Conservation (phyloP, 2,797 vertebrate species). For the Muscicapa striata region DNA sequence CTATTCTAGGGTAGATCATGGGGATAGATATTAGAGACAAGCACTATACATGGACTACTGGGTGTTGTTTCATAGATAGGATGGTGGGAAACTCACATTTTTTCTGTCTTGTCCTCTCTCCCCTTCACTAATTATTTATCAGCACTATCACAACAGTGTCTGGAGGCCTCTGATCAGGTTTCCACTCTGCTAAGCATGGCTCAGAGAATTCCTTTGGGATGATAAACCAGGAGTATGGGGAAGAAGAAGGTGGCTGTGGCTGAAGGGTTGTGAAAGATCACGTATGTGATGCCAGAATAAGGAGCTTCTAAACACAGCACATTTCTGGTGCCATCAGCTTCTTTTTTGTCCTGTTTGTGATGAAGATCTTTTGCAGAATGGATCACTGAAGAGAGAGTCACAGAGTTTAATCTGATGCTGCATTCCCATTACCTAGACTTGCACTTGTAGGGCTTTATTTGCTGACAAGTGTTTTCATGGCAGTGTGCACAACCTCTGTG, state of each 20-base stretch:
- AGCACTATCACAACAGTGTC: not conserved
- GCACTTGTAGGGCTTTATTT: not conserved
- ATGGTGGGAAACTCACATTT: not conserved
- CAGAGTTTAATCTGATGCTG: not conserved
- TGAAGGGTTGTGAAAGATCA: not conserved
- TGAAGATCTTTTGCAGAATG: not conserved
- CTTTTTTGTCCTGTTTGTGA: not conserved
- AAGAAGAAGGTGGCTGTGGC: not conserved
- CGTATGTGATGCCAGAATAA: not conserved
- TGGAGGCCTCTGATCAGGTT: not conserved
- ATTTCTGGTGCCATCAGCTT: not conserved
- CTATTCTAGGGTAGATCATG: not conserved
- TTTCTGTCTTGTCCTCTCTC: not conserved
- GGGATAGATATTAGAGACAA: not conserved
- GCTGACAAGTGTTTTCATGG: rapidly evolving
- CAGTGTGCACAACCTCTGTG: rapidly evolving
- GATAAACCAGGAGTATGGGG: not conserved
- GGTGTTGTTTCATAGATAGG: not conserved
- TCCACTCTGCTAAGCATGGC: not conserved
- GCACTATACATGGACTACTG: not conserved
- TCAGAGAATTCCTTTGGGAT: not conserved
- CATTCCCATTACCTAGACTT: not conserved
- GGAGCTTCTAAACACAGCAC: not conserved
- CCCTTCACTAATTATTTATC: not conserved
- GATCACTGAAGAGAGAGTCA: not conserved